Evolutionary conservation across 1,140 invertebrate species (phyloP), one percentile per base, ranked within the genome.

Genomic region (Zaprionus capensis): DNA sequence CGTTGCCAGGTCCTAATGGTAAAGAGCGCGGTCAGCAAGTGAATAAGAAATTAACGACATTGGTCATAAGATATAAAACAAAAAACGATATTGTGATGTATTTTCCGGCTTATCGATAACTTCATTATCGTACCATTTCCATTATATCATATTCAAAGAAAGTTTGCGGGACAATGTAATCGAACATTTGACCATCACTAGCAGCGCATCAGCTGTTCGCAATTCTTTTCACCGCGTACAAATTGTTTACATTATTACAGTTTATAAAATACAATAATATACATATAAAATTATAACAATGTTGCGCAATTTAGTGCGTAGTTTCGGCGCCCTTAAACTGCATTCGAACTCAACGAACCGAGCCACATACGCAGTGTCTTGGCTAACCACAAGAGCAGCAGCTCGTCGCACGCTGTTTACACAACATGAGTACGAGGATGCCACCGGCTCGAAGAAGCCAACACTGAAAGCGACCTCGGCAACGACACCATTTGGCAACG

Each of bases 251-350:
- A 64, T 46, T 73, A 63, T 58, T 73, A 41, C 1, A 55, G 28
- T 38, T 20, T 14, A 56, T 44, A 57, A 65, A 28, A 46, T 24
- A 38, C 41, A 61, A 24, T 4, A 44, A 14, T n/a, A 14, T 3
- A 53, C 14, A 28, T 22, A 38, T 28, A 20, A 28, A 5, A 34
- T 7, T 17, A 15, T 5, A 11, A 28, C 28, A n/a, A 88, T 88
- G 85, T 57, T 88, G 28, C 76, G 85, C 26, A 73, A 62, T 41
- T 14, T 88, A 14, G 41, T 73, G 20, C 85, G 82, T 26, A 80
- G 44, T 34, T 82, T 90, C 17, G 22, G 59, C 7, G 67, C 38
- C 0, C 61, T 90, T 0, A 71, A 64, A 15, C 26, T 88, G 5
- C 56, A 90, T 4, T 26, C 76, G 5, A 51, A 76, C 1, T 5